phyloP scores from a whole-genome alignment of 2,888 invertebrate genomes.

The Oxyteleia sp. region DNA sequence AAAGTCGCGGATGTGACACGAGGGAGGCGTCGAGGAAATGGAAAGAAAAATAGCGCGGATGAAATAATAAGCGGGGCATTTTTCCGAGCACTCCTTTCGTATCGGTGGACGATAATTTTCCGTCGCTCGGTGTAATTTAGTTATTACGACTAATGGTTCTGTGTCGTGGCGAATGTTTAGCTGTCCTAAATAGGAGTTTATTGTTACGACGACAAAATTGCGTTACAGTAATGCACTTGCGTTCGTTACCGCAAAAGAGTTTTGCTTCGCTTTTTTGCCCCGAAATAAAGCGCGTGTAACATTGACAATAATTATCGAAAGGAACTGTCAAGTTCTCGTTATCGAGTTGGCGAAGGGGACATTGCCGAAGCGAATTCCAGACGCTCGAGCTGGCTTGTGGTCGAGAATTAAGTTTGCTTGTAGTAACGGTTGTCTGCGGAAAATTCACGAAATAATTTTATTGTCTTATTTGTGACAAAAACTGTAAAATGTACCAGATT shows the following conservation, averaged over 20 bases:
- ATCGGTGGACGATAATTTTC: slow-evolving; percentile 39
- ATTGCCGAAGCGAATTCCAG: no score
- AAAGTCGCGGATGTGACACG: no score
- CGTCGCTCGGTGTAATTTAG: slow-evolving; percentile 42
- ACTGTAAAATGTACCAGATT: no score
- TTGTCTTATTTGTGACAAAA: no score
- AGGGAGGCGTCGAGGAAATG: slow-evolving; percentile 6
- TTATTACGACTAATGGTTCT: slow-evolving; percentile 50
- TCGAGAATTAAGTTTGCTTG: no score
- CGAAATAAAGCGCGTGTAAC: background rate
- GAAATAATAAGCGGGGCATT: slow-evolving; percentile 23
- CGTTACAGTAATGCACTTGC: slow-evolving; percentile 22
- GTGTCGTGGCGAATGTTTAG: slow-evolving; percentile 22
- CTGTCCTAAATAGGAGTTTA: slow-evolving; percentile 42
- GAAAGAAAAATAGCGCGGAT: slow-evolving; percentile 20
- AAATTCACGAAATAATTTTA: no score
- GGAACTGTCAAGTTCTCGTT: slow-evolving; percentile 6
- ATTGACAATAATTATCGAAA: background rate
- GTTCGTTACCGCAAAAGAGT: background rate
- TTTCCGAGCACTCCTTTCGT: slow-evolving; percentile 18
- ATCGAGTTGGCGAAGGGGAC: background rate
- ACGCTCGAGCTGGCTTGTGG: no score
- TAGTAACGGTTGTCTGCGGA: no score
- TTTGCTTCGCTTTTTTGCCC: background rate
- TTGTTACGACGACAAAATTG: slow-evolving; percentile 47